Conservation (phyloP, 2,113 vertebrate species). For the Elanoides forficatus region DNA sequence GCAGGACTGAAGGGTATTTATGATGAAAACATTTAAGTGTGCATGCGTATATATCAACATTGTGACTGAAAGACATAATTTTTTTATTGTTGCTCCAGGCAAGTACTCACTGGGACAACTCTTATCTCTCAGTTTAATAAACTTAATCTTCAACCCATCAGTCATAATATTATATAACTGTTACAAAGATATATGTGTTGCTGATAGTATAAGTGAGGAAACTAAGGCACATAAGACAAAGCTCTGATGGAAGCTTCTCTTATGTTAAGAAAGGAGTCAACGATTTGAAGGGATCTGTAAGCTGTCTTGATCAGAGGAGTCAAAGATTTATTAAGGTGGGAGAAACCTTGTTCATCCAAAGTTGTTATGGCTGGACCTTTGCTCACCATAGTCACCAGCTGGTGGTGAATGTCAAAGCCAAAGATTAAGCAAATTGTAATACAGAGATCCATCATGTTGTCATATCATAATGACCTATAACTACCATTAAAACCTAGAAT, state of each 20-base stretch:
- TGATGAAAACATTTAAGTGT: not conserved
- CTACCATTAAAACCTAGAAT: not conserved
- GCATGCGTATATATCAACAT: not conserved
- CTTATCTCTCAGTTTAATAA: slow-evolving; percentile 23
- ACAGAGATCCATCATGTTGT: not conserved
- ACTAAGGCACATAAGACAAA: not conserved
- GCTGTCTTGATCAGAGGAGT: not conserved
- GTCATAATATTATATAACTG: not conserved
- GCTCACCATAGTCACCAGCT: not conserved
- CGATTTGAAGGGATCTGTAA: not conserved
- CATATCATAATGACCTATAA: not conserved
- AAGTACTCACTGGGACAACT: not conserved
- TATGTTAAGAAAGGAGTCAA: not conserved
- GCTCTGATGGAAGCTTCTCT: not conserved
- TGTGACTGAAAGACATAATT: not conserved
- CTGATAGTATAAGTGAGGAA: not conserved
- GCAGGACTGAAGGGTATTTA: not conserved
- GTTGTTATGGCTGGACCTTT: not conserved
- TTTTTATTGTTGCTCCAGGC: slow-evolving; percentile 7
- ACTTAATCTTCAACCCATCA: not conserved
- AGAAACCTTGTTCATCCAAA: not conserved
- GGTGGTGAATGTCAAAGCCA: not conserved
- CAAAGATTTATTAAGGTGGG: not conserved
- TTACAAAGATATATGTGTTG: not conserved
- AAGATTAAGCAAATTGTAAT: not conserved